Conservation (phyloP, 2,113 vertebrate genomes). For the Thermophis baileyi region DNA sequence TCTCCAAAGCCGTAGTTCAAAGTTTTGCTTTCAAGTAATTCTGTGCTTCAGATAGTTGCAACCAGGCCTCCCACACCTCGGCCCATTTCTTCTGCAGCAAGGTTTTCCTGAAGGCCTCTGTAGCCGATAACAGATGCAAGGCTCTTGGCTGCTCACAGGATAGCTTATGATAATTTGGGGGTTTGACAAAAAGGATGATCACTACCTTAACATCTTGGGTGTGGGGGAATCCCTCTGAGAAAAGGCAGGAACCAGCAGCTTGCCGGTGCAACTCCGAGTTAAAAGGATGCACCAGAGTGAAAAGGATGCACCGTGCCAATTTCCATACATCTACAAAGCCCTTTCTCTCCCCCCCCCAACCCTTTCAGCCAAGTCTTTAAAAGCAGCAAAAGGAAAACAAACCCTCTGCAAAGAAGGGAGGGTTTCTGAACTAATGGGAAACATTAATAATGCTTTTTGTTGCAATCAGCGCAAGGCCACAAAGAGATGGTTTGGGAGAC, state of each 20-base stretch:
- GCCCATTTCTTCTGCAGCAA: no score
- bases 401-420: neutral
- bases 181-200: neutral
- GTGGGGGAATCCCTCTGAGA: neutral
- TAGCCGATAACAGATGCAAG: no score
- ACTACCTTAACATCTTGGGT: neutral
- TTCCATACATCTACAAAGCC: neutral
- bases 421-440: neutral
- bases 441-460: neutral
- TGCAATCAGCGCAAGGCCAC: neutral
- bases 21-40: no score
- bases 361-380: neutral
- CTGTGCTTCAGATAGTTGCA: no score
- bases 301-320: neutral
- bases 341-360: neutral
- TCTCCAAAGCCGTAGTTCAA: no score
- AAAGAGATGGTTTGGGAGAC: neutral
- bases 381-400: neutral
- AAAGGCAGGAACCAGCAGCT: neutral
- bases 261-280: neutral
- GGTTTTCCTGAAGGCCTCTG: no score
- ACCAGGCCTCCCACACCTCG: no score
- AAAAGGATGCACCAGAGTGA: slow-evolving; percentile 5
- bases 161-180: no score
- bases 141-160: no score